phyloP scores from a whole-genome alignment of 2,797 vertebrate genomes.

The Leptatherina wallacei region DNA sequence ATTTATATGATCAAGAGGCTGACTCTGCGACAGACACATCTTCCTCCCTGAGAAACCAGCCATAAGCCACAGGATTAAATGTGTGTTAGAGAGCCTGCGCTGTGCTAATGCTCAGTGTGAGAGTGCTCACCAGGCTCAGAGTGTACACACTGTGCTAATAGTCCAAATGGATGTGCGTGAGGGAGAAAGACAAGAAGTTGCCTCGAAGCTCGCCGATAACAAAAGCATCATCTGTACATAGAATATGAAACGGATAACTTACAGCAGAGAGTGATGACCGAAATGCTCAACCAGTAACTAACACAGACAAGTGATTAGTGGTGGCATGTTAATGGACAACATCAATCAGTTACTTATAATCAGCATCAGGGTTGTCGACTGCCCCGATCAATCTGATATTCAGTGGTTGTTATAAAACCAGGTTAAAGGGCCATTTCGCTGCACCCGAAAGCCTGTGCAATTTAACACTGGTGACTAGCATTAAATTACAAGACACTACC shows the following conservation, averaged over 20 bases:
- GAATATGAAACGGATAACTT: conserved; percentile 37
- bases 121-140: conserved; percentile 35
- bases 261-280: conserved; percentile 35
- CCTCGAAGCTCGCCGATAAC: conserved; percentile 16
- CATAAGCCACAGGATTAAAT: conserved; percentile 72
- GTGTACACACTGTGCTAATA: conserved; percentile 37
- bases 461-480: conserved; percentile 61
- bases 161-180: conserved; percentile 27
- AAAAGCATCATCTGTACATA: conserved; percentile 15
- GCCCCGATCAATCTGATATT: conserved; percentile 57
- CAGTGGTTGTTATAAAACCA: conserved; percentile 52
- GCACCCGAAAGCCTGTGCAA: conserved; percentile 51
- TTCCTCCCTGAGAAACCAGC: conserved; percentile 61
- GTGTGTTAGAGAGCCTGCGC: conserved; percentile 62
- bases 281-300: conserved; percentile 38
- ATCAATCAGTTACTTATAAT: conserved; percentile 62
- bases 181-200: conserved; percentile 20
- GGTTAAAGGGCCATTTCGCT: conserved; percentile 42
- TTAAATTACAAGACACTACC: conserved; percentile 59
- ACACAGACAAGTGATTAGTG: conserved; percentile 54
- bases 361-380: conserved; percentile 40
- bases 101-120: conserved; percentile 53
- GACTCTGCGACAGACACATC: conserved; percentile 63
- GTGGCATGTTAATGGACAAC: conserved; percentile 43
- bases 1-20: conserved; percentile 73